These are phyloP conservation scores for Bucco capensis DNA, from an alignment of 2,113 vertebrate genomes.

Conservation along the genomic window DNA sequence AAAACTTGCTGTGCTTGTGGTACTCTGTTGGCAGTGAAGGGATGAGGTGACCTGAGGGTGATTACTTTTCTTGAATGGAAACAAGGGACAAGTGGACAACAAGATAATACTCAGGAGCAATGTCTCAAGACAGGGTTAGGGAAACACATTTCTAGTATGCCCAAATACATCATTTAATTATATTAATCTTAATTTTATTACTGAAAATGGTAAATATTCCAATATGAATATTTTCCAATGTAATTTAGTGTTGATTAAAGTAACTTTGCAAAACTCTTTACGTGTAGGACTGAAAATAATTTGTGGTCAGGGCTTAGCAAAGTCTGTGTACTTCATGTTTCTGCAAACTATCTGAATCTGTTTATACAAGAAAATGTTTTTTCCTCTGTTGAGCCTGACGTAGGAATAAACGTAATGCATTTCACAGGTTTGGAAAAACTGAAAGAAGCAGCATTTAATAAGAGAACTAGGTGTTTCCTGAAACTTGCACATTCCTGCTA, in stretches of 20 bases:
- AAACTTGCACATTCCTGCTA: background rate
- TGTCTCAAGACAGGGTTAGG: background rate
- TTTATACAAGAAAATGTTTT: background rate
- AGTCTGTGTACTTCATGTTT: background rate
- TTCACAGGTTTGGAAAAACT: background rate
- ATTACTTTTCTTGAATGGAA: background rate
- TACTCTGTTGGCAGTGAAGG: background rate
- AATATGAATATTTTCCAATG: background rate
- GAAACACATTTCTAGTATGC: background rate
- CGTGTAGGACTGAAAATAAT: background rate
- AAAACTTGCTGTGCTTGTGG: background rate
- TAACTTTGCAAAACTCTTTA: background rate
- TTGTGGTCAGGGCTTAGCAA: background rate
- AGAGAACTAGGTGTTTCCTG: conserved; percentile 16
- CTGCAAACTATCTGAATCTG: background rate
- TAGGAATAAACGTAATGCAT: background rate
- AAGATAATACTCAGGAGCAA: background rate
- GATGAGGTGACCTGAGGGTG: background rate
- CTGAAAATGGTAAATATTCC: background rate
- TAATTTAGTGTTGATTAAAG: background rate
- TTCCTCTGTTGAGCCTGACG: background rate
- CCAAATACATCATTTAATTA: background rate
- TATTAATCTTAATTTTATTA: background rate
- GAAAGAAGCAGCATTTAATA: conserved; percentile 18
- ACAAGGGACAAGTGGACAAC: background rate